phyloP scores from a whole-genome alignment of 2,113 vertebrate genomes.

The Hydrochoerus hydrochaeris region DNA sequence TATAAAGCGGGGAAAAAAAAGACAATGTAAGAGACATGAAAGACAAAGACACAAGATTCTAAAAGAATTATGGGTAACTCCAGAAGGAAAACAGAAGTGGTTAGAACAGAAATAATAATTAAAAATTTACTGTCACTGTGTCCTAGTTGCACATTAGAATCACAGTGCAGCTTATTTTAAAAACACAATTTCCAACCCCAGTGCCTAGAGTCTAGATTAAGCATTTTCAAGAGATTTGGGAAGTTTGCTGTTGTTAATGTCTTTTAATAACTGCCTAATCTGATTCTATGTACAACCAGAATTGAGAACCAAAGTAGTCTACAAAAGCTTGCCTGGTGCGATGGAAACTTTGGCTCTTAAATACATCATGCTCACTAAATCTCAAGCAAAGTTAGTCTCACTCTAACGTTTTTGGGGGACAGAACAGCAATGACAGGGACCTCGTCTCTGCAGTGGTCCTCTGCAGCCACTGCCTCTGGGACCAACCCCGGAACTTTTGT shows the following conservation, averaged over 20 bases:
- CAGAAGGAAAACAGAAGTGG: neutral
- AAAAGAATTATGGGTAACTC: neutral
- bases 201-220: neutral
- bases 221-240: neutral
- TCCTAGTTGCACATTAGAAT: neutral
- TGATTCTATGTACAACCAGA: neutral
- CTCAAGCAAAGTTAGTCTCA: neutral
- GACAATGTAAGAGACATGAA: neutral
- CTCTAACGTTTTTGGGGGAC: neutral
- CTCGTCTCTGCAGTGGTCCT: rapidly evolving
- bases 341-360: neutral
- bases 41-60: neutral
- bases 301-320: neutral
- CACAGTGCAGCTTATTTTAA: neutral
- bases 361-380: neutral
- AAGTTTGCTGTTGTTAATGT: neutral
- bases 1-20: neutral
- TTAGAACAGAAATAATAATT: neutral
- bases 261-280: neutral
- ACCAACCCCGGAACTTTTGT: neutral
- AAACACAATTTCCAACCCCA: neutral
- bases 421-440: neutral
- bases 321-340: neutral
- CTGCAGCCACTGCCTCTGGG: neutral
- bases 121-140: neutral